A percentile compares a stretch with the other conserved stretches of the same genome.
Conservation (phyloP, 1,140 invertebrate species). For the Tyrophagus putrescentiae region DNA sequence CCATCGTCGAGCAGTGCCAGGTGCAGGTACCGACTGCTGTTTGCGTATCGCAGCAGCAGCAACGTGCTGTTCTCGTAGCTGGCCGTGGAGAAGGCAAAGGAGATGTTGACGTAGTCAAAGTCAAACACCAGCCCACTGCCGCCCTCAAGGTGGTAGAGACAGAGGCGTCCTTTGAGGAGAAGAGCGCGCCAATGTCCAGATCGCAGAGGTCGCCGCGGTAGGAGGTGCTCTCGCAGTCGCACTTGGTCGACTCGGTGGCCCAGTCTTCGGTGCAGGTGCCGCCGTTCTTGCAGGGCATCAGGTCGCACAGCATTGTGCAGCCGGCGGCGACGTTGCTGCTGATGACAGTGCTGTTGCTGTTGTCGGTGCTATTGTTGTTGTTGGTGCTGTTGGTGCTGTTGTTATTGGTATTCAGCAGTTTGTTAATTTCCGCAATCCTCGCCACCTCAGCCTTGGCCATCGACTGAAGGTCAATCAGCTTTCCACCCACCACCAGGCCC, state of each 20-base stretch:
- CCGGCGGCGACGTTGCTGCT: conserved; percentile 49
- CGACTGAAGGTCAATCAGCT: conserved; percentile 50
- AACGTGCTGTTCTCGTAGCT: neutral
- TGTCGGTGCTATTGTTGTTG: conserved; percentile 27
- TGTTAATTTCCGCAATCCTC: neutral
- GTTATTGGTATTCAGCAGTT: no score
- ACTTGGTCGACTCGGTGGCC: conserved; percentile 59
- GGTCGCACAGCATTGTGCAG: conserved; percentile 75
- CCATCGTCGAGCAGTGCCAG: conserved; percentile 62
- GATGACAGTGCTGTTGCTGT: neutral
- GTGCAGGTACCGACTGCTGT: conserved; percentile 52
- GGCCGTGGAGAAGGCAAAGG: conserved; percentile 48
- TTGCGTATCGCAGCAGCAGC: conserved; percentile 21
- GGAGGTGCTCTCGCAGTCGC: conserved; percentile 71
- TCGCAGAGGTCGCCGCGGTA: conserved; percentile 60
- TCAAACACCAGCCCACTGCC: conserved; percentile 2
- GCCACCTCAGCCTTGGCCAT: conserved; percentile 4
- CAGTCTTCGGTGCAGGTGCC: conserved; percentile 75
- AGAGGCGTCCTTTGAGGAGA: conserved; percentile 66
- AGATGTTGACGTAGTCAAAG: conserved; percentile 40
- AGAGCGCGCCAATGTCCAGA: conserved; percentile 67
- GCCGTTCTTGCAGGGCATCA: conserved; percentile 66
- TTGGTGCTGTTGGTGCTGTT: conserved; percentile 14
- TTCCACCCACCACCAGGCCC: conserved; percentile 67
- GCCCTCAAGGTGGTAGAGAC: conserved; percentile 39